These are phyloP conservation scores for Daubentonia madagascariensis DNA, from an alignment of 2,113 vertebrate genomes.

Conservation along the genomic window DNA sequence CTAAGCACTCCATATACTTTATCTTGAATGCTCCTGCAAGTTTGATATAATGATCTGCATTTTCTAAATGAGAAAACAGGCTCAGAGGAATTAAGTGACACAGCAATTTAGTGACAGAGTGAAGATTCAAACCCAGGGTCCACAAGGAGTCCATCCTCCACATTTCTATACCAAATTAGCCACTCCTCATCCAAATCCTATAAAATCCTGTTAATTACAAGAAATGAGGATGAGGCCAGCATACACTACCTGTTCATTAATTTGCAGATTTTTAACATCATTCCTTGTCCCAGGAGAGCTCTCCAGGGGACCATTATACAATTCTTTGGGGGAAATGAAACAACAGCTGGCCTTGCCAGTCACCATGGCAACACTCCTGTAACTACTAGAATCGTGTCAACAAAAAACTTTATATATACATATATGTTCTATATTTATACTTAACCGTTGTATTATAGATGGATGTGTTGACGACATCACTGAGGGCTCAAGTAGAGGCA, in stretches of 20 bases:
- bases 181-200: constrained; percentile 51
- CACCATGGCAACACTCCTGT: constrained; percentile 87
- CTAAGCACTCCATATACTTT: neutral
- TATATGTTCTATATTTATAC: constrained; percentile 17
- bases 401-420: constrained; percentile 43
- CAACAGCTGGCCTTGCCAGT: constrained; percentile 86
- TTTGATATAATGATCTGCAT: neutral
- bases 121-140: constrained; percentile 35
- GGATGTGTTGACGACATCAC: constrained; percentile 29
- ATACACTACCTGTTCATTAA: constrained; percentile 75
- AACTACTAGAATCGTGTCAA: constrained; percentile 76
- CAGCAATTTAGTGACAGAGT: constrained; percentile 3
- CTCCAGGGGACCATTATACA: constrained; percentile 70
- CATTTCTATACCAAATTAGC: constrained; percentile 55
- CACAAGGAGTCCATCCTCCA: neutral
- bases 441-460: neutral
- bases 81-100: constrained; percentile 3
- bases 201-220: constrained; percentile 72
- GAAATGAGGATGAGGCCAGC: constrained; percentile 75
- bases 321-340: constrained; percentile 75
- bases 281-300: constrained; percentile 50
- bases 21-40: neutral
- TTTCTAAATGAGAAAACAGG: constrained; percentile 41
- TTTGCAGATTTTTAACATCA: constrained; percentile 71
- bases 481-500: neutral